phyloP scores from a whole-genome alignment of 1,140 invertebrate species.

The Matsumurasca onukii region DNA sequence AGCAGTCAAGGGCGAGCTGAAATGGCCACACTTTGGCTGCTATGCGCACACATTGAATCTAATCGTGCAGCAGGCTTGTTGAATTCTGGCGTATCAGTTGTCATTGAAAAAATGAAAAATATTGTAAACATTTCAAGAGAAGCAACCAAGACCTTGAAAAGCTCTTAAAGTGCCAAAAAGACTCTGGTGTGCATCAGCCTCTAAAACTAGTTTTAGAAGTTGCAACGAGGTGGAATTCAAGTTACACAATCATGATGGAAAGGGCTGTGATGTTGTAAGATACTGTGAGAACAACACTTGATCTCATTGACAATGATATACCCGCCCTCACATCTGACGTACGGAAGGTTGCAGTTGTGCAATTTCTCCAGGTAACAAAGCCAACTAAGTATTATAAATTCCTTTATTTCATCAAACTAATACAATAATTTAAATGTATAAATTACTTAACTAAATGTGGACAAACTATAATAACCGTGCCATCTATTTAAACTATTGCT shows the following conservation, averaged over 20 bases:
- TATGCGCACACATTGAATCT: conserved; percentile 39
- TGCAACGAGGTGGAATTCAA: conserved; percentile 46
- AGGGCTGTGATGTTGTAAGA: conserved; percentile 46
- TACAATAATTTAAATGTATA: too few relatives aligned
- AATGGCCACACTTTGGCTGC: conserved; percentile 38
- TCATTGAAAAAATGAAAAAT: conserved; percentile 7
- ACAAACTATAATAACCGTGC: too few relatives aligned
- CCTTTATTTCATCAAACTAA: too few relatives aligned
- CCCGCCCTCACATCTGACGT: conserved; percentile 44
- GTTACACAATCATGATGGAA: conserved; percentile 48
- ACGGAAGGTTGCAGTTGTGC: conserved; percentile 42
- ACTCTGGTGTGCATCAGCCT: not conserved
- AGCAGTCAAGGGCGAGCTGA: conserved; percentile 41
- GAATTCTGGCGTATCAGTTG: not conserved
- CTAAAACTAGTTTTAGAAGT: conserved; percentile 45
- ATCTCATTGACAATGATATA: conserved; percentile 43
- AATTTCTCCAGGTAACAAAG: too few relatives aligned
- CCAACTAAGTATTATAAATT: too few relatives aligned
- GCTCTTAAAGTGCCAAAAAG: not conserved
- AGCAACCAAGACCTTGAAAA: not conserved
- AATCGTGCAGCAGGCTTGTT: conserved; percentile 31
- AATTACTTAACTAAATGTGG: too few relatives aligned
- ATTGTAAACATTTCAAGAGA: conserved; percentile 11
- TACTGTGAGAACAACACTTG: conserved; percentile 39
- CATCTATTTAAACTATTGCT: too few relatives aligned